A percentile compares a stretch with the other conserved stretches of the same genome.
Evolutionary conservation across 2,797 vertebrate species (phyloP).

Genomic region (Enteromius radiatus): DNA sequence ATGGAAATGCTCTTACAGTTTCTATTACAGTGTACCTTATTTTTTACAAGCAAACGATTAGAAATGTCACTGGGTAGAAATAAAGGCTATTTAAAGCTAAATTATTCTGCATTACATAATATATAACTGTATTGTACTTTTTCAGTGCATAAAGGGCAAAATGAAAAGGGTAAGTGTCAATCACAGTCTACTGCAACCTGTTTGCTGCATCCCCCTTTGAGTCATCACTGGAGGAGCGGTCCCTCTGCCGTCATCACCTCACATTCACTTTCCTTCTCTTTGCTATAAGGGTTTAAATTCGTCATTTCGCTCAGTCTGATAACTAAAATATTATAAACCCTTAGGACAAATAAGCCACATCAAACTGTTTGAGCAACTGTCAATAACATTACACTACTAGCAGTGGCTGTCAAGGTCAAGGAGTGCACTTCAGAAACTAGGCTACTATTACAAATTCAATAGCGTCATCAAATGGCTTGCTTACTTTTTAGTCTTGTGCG

Average conservation of each 20-base stretch:
- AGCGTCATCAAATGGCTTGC: background rate
- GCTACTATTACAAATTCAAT: conserved; percentile 35
- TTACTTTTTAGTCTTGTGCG: background rate
- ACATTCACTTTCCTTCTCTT: conserved; percentile 29
- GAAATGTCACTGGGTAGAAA: background rate
- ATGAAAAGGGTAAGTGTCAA: conserved; percentile 40
- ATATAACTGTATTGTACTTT: background rate
- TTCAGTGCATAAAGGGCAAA: background rate
- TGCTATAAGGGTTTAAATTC: background rate
- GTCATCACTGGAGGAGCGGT: conserved; percentile 57
- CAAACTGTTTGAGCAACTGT: conserved; percentile 10
- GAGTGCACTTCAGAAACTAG: conserved; percentile 47
- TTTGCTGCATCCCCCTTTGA: conserved; percentile 58
- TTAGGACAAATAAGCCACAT: background rate
- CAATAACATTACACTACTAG: background rate
- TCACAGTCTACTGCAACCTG: conserved; percentile 55
- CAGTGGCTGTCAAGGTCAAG: conserved; percentile 43
- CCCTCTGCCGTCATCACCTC: conserved; percentile 46
- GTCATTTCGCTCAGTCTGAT: background rate
- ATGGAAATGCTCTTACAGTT: background rate
- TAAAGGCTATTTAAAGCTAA: background rate
- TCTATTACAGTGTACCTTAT: background rate
- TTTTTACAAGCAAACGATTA: background rate
- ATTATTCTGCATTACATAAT: background rate
- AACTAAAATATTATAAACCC: background rate